These are phyloP conservation scores for Cantharis flavilabris DNA, from an alignment of 2,888 invertebrate species.

Conservation along the genomic window DNA sequence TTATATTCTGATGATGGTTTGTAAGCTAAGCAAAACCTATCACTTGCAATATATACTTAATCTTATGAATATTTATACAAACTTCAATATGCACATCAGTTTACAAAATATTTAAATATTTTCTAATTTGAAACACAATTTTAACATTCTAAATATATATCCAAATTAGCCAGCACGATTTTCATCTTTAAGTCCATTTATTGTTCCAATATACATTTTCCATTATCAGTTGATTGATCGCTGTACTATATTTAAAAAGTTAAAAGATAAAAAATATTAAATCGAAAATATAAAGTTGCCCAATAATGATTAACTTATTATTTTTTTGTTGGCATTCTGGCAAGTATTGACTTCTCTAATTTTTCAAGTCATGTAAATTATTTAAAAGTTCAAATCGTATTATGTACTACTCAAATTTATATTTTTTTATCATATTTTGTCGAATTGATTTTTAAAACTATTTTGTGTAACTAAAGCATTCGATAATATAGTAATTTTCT, in stretches of 20 bases:
- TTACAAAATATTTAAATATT: too few relatives aligned
- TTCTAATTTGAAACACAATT: background rate
- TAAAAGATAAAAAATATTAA: conserved; percentile 13
- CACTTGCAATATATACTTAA: too few relatives aligned
- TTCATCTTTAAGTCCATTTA: background rate
- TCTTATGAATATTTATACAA: too few relatives aligned
- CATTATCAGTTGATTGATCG: conserved; percentile 15
- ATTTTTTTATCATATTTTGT: too few relatives aligned
- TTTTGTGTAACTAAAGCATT: too few relatives aligned
- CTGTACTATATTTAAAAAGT: conserved; percentile 7
- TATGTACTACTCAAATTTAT: too few relatives aligned
- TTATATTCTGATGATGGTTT: too few relatives aligned
- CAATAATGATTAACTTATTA: conserved; percentile 13
- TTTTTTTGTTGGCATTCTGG: conserved; percentile 1
- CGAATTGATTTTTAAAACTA: background rate
- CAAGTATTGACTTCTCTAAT: background rate
- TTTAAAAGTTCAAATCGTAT: background rate
- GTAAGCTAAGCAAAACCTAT: background rate
- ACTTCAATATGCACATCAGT: too few relatives aligned
- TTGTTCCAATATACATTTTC: background rate
- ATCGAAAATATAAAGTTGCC: conserved; percentile 10
- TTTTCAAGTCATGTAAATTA: background rate
- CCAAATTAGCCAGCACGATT: background rate
- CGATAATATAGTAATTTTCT: too few relatives aligned
- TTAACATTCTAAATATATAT: background rate